phyloP scores from a whole-genome alignment of 2,113 vertebrate species.

The Ptilonorhynchus violaceus region DNA sequence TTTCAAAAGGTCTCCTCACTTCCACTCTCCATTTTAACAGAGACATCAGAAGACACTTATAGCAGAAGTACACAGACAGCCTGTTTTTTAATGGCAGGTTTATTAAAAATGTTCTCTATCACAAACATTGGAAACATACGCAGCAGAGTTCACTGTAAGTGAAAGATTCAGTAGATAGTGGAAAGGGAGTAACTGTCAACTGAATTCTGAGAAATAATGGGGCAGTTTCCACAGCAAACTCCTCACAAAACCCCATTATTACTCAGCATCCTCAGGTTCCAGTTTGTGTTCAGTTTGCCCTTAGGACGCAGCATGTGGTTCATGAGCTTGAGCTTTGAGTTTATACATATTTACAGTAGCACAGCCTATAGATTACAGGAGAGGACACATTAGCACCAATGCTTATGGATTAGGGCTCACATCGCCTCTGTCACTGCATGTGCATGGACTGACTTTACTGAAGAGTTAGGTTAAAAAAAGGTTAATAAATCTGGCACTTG shows the following conservation, averaged over 20 bases:
- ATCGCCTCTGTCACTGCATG: not conserved
- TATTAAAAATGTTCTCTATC: slow-evolving; percentile 64
- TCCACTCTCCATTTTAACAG: not conserved
- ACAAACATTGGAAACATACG: slow-evolving; percentile 47
- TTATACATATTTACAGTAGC: slow-evolving; percentile 19
- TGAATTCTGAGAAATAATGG: not conserved
- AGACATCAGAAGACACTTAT: not conserved
- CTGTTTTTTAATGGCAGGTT: slow-evolving; percentile 44
- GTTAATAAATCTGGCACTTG: slow-evolving; percentile 61
- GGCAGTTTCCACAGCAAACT: not conserved
- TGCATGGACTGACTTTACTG: not conserved
- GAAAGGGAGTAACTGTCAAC: not conserved
- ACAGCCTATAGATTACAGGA: not conserved
- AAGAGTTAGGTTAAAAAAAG: slow-evolving; percentile 26
- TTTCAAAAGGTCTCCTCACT: not conserved
- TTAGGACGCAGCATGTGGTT: not conserved
- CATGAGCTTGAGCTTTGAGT: not conserved
- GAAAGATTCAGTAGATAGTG: not conserved
- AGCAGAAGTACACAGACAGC: not conserved
- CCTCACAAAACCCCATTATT: not conserved
- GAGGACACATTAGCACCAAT: slow-evolving; percentile 63
- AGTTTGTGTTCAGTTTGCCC: not conserved
- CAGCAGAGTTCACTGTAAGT: slow-evolving; percentile 22
- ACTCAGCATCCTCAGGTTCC: not conserved
- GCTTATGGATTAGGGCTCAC: not conserved